Evolutionary conservation across 2,113 vertebrate species (phyloP).

Genomic region (Craseonycteris thonglongyai): DNA sequence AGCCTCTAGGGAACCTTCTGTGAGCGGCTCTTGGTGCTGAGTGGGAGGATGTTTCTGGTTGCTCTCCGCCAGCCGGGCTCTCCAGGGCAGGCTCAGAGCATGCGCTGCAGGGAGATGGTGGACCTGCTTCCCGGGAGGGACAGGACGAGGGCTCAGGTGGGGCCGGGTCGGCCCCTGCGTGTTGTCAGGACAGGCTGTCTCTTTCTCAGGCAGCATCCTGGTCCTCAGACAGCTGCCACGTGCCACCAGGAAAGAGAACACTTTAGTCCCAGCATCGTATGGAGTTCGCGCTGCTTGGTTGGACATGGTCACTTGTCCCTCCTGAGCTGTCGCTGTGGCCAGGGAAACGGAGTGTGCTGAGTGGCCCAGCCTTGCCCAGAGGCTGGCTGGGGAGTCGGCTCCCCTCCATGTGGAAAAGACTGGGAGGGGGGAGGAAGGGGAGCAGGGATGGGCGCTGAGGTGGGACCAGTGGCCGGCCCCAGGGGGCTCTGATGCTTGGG

Average conservation of each 20-base stretch:
- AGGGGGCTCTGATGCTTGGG: too few species aligned
- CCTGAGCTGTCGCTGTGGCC: not conserved
- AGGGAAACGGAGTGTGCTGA: fast-evolving
- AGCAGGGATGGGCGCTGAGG: not conserved
- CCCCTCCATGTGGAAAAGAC: not conserved
- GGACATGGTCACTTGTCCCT: not conserved
- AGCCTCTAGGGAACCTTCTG: not conserved
- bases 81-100: not conserved
- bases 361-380: not conserved
- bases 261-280: not conserved
- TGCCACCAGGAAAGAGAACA: not conserved
- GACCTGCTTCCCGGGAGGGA: not conserved
- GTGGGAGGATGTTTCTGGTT: not conserved
- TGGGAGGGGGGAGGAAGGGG: not conserved
- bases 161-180: not conserved
- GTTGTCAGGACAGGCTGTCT: not conserved
- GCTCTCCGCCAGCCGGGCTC: not conserved
- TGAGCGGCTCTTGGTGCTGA: not conserved
- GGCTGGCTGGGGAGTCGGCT: not conserved
- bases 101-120: not conserved
- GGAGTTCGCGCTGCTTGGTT: not conserved
- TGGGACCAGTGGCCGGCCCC: not conserved
- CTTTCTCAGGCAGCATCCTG: not conserved
- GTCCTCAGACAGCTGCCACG: fast-evolving
- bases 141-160: not conserved